Conservation (phyloP, 2,113 vertebrate genomes). For the Callopanchax toddi region DNA sequence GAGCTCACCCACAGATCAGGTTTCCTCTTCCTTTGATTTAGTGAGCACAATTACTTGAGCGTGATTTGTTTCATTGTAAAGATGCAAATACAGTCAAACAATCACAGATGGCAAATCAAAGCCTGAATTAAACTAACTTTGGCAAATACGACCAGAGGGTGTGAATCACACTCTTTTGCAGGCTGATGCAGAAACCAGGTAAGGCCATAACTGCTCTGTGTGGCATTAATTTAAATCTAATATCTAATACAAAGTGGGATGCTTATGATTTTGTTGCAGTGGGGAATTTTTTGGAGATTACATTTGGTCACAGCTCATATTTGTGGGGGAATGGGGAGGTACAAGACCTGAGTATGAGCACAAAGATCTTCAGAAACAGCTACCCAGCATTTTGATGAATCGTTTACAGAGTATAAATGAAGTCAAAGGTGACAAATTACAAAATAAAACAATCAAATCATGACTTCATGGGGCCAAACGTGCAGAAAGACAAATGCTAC, state of each 20-base stretch:
- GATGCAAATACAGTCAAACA: slow-evolving; percentile 44
- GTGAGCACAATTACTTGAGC: background rate
- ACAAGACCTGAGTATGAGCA: background rate
- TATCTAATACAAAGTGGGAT: no score
- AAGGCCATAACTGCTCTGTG: slow-evolving; percentile 11
- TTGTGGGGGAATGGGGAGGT: background rate
- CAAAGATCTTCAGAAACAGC: slow-evolving; percentile 6
- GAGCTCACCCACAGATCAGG: slow-evolving; percentile 5
- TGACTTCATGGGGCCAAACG: background rate
- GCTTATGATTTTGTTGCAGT: background rate
- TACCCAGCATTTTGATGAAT: background rate
- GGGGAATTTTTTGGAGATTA: slow-evolving; percentile 7
- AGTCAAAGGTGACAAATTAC: background rate
- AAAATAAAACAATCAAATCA: background rate
- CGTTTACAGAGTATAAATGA: background rate
- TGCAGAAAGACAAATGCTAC: background rate
- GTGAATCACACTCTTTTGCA: slow-evolving; percentile 60
- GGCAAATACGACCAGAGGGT: slow-evolving; percentile 52
- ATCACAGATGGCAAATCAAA: slow-evolving; percentile 61
- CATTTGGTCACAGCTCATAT: slow-evolving; percentile 20
- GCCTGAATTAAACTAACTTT: slow-evolving; percentile 40
- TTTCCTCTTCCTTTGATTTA: slow-evolving; percentile 21
- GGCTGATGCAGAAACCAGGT: slow-evolving; percentile 27
- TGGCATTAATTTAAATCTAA: background rate
- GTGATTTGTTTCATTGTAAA: slow-evolving; percentile 18